Base-by-base conservation (phyloP, 1,140 invertebrate genomes). In the Rhagoletis pomonella region DNA sequence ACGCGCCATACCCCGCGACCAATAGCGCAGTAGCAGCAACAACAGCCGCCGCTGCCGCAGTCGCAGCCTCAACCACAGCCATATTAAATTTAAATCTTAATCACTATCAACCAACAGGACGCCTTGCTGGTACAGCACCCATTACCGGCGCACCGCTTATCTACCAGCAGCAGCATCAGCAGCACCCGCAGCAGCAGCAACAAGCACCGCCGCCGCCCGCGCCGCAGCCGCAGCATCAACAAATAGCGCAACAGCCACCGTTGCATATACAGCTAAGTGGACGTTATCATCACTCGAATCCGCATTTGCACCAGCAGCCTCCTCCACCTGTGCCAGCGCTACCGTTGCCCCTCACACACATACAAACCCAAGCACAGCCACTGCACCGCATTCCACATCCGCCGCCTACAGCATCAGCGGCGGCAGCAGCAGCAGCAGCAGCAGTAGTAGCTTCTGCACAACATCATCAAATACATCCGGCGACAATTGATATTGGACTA, bases 81-180 rank as follows among this genome's bases (percentile, higher is more conserved):
- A 88, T 88, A 77, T 86, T 88, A 88, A 88, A 88, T 86, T 86
- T 88, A 55, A 88, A 88, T 87, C 55, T 88, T 47, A 88, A 87
- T 86, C 84, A 87, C 5, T 88, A 88, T 87, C 86, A 86, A 88
- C 58, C 84, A 59, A 85, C 84, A 60, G 86, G 86, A 50, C 44
- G 4, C 10, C 42, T 59, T 17, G 87, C 88, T 14, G 73, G 86
- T 14, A 85, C 88, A 85, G 67, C 17, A 1, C 55, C 59, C 60
- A 84, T 39, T 39, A 67, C 55, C n/a, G 17, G 14, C 5, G 65
- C 84, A 29, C 87, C 87, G 39, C 14, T 88, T 44, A 88, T 88
- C 7, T 88, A 88, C 59, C 85, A 88, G 42, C 77, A 86, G 14
- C 87, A 88, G 64, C 85, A 58, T 14, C 87, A 62, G 2, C 87